phyloP scores from a whole-genome alignment of 2,888 invertebrate genomes.

The Netelia virgata region DNA sequence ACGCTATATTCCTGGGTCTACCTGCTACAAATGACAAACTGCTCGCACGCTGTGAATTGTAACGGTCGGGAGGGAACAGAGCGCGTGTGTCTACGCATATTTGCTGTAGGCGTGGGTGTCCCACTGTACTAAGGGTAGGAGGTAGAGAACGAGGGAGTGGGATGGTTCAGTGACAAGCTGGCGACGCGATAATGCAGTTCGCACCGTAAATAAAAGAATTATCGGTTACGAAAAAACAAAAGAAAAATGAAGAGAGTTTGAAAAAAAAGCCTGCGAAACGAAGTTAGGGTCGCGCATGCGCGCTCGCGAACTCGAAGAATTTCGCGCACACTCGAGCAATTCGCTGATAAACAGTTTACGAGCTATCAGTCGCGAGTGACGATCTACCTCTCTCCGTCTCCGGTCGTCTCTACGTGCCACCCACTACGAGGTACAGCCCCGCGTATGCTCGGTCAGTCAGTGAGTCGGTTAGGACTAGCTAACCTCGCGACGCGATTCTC shows the following conservation, averaged over 20 bases:
- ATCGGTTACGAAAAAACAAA: conserved; percentile 5
- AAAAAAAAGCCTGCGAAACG: neutral
- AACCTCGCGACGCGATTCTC: neutral
- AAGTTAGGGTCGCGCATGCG: neutral
- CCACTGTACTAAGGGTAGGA: too few species aligned
- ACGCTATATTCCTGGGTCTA: neutral
- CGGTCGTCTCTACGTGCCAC: neutral
- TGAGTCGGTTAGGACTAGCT: conserved; percentile 25
- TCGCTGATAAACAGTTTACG: conserved; percentile 53
- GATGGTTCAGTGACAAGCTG: conserved; percentile 21
- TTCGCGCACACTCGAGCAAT: conserved; percentile 15
- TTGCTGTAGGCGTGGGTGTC: neutral
- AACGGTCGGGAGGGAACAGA: neutral
- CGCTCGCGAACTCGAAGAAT: neutral
- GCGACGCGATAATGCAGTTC: conserved; percentile 27
- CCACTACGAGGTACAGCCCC: conserved; percentile 17
- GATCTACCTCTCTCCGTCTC: conserved; percentile 20
- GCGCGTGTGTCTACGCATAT: neutral
- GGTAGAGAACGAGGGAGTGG: neutral
- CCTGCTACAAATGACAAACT: conserved; percentile 6
- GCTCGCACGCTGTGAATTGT: neutral
- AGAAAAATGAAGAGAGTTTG: neutral
- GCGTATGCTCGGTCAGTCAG: neutral
- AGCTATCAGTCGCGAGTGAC: conserved; percentile 56
- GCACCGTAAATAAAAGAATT: conserved; percentile 7